Conservation (phyloP, 2,113 vertebrate species). For the Micromys minutus region DNA sequence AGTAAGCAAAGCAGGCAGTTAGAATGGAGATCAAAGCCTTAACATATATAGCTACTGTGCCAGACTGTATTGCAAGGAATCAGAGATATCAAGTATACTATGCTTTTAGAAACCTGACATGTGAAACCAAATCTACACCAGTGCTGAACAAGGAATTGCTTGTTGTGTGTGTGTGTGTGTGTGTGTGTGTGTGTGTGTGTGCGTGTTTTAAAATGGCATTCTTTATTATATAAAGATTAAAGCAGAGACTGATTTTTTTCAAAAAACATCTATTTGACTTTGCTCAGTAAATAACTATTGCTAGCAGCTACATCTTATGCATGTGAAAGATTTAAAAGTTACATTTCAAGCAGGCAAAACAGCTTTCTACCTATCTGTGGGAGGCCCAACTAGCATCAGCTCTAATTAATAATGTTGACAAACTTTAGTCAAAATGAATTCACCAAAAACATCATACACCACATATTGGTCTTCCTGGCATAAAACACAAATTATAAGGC, state of each 20-base stretch:
- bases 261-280: not conserved
- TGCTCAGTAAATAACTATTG: constrained; percentile 14
- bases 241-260: constrained; percentile 33
- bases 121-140: constrained; percentile 32
- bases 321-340: not conserved
- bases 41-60: constrained; percentile 36
- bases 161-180: not conserved
- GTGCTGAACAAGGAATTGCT: not conserved
- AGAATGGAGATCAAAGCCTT: constrained; percentile 62
- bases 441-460: not conserved
- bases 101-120: constrained; percentile 43
- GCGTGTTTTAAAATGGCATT: not conserved
- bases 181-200: too few species aligned
- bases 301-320: not conserved
- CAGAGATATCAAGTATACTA: constrained; percentile 37
- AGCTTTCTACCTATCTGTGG: not conserved
- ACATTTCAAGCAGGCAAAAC: not conserved
- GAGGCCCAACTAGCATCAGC: not conserved
- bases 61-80: constrained; percentile 59
- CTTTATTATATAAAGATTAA: constrained; percentile 25
- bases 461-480: constrained; percentile 20
- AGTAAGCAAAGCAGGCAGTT: constrained; percentile 65
- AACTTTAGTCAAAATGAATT: not conserved
- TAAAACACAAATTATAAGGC: not conserved
- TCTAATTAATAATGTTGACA: not conserved